Evolutionary conservation across 2,888 invertebrate genomes (phyloP).

Genomic region (Panorpa germanica): DNA sequence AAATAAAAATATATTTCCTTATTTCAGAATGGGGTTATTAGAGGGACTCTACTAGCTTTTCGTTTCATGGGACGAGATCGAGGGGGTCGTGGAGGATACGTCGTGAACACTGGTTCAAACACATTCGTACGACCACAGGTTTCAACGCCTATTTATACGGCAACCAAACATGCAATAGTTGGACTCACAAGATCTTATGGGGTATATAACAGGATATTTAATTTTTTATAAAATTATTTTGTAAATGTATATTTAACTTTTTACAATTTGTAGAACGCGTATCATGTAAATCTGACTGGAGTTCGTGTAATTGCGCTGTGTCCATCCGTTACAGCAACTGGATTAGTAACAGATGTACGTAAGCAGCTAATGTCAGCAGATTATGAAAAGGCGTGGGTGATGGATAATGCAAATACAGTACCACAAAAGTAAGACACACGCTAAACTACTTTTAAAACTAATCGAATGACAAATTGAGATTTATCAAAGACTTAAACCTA

Average conservation of each 20-base stretch:
- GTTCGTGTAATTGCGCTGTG: slow-evolving; percentile 52
- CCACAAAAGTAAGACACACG: slow-evolving; percentile 35
- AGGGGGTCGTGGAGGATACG: slow-evolving; percentile 55
- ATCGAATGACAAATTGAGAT: background rate
- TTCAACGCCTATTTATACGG: slow-evolving; percentile 56
- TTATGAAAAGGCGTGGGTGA: slow-evolving; percentile 53
- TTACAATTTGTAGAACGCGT: slow-evolving; percentile 36
- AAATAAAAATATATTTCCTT: slow-evolving; percentile 6
- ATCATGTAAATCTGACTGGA: slow-evolving; percentile 51
- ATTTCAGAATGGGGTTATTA: slow-evolving; percentile 52
- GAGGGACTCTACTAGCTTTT: slow-evolving; percentile 53
- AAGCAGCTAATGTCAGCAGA: slow-evolving; percentile 51
- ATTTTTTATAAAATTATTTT: slow-evolving; percentile 3
- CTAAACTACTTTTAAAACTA: background rate
- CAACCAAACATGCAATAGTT: slow-evolving; percentile 57
- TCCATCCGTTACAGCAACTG: slow-evolving; percentile 47
- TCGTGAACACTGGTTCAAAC: slow-evolving; percentile 58
- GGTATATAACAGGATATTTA: slow-evolving; percentile 23
- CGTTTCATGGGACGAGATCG: slow-evolving; percentile 57
- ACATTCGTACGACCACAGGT: slow-evolving; percentile 47
- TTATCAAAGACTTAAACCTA: background rate
- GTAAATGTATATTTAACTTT: too few species aligned
- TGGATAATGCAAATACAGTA: slow-evolving; percentile 40
- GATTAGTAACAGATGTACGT: slow-evolving; percentile 43
- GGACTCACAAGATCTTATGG: slow-evolving; percentile 56